Base-by-base conservation (phyloP, 2,888 invertebrate genomes). In the Dusona sp. region DNA sequence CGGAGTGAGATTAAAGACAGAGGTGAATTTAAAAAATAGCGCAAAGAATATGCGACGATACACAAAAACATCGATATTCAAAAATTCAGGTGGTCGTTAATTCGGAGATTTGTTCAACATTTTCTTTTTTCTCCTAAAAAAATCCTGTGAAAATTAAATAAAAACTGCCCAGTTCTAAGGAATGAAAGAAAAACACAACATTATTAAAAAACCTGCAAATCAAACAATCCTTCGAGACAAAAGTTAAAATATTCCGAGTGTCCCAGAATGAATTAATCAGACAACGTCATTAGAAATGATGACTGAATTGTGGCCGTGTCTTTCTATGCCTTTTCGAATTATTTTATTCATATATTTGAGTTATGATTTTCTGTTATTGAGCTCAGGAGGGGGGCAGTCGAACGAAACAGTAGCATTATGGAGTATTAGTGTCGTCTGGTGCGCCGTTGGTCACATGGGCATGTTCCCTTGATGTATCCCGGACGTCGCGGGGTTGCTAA, bases 401-500 rank as follows among this genome's bases (percentile, higher is more conserved):
- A 54, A 38, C 36, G 54, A n/a, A 54, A 72, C 19, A 3, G 25
- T 22, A 64, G 57, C 72, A 25, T 64, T 48, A 80, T 72, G 42
- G 64, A 72, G 72, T 80, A 61, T 80, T 51, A 64, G 45, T 72
- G 45, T 48, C 38, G 79, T 22, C 72, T 22, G 48, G 68, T 61
- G 22, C 38, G 42, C 25, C 16, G 64, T 25, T 75, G 64, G 22
- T 25, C 67, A 6, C 42, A 33, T 54, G n/a, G 42, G 45, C 68
- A 77, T 67, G 70, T n/a, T 38, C 75, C 68, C 82, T 57, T 68
- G 45, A 72, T 82, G 81, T 80, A 78, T 57, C 77, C 78, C 77
- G 78, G 51, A 74, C 73, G 64, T 78, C 68, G 45, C 79, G 65
- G 68, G 74, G 81, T 77, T 84, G 74, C 86, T 86, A 86, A 86